A percentile compares a stretch with the other conserved stretches of the same genome.
phyloP scores from a whole-genome alignment of 1,140 invertebrate genomes.

The Onthophagus taurus region DNA sequence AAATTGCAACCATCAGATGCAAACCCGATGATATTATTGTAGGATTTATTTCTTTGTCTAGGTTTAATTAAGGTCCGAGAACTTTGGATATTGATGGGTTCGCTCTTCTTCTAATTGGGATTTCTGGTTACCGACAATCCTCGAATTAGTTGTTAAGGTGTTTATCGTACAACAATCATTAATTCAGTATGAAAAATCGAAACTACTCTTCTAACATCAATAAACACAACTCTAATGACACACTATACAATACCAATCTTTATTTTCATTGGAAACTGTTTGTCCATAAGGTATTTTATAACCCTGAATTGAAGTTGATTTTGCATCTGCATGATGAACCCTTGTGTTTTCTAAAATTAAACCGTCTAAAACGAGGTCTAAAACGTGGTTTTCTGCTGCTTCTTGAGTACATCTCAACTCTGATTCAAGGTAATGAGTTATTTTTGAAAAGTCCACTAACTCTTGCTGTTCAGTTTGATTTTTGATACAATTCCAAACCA shows the following conservation, averaged over 20 bases:
- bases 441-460: constrained; percentile 22
- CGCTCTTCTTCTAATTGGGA: too few relatives aligned
- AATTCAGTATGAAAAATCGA: too few relatives aligned
- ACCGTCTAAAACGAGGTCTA: constrained; percentile 29
- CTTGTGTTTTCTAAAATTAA: constrained; percentile 23
- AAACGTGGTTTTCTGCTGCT: constrained; percentile 31
- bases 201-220: too few relatives aligned
- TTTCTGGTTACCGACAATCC: too few relatives aligned
- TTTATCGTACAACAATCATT: too few relatives aligned
- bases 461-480: constrained; percentile 21
- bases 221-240: constrained; percentile 59
- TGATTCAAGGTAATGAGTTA: constrained; percentile 29
- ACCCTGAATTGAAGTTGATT: not conserved
- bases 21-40: too few relatives aligned
- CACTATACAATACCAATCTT: constrained; percentile 72
- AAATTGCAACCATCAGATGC: too few relatives aligned
- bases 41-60: too few relatives aligned
- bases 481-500: constrained; percentile 33
- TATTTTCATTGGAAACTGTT: constrained; percentile 31
- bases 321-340: not conserved
- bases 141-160: too few relatives aligned
- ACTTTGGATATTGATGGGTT: too few relatives aligned
- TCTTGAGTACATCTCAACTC: constrained; percentile 21
- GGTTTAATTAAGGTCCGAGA: too few relatives aligned
- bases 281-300: not conserved